phyloP scores from a whole-genome alignment of 2,797 vertebrate genomes.

The Dendrocincla fuliginosa region DNA sequence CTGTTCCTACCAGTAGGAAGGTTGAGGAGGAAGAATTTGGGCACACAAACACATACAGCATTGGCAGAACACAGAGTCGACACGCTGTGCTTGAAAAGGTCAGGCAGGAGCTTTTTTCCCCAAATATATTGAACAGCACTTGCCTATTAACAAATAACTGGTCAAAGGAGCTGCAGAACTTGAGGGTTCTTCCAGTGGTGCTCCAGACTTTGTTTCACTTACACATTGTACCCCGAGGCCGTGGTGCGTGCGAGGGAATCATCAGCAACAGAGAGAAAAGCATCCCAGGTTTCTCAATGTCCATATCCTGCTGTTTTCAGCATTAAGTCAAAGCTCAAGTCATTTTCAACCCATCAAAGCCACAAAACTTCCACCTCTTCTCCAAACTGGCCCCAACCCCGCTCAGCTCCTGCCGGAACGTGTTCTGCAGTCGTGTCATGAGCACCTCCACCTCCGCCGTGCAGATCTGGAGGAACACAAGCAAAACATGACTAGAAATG shows the following conservation, averaged over 20 bases:
- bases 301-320: background rate
- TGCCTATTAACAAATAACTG: slow-evolving; percentile 38
- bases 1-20: slow-evolving; percentile 24
- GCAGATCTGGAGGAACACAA: slow-evolving; percentile 81
- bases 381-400: slow-evolving; percentile 86
- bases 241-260: background rate
- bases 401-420: slow-evolving; percentile 85
- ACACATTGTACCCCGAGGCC: background rate
- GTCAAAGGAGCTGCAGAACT: slow-evolving; percentile 50
- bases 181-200: slow-evolving; percentile 31
- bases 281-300: background rate
- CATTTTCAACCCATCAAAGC: slow-evolving; percentile 85
- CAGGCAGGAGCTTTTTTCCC: slow-evolving; percentile 29
- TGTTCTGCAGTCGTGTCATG: slow-evolving; percentile 87
- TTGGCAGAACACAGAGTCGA: slow-evolving; percentile 32
- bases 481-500: background rate
- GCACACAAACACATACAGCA: slow-evolving; percentile 65
- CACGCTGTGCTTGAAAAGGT: slow-evolving; percentile 39
- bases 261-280: background rate
- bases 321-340: slow-evolving; percentile 67
- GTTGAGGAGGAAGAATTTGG: background rate
- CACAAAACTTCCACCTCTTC: slow-evolving; percentile 87
- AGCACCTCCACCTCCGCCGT: slow-evolving; percentile 86
- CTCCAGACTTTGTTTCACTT: slow-evolving; percentile 39
- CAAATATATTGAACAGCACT: slow-evolving; percentile 44